Conservation (phyloP, 2,113 vertebrate species). For the Fulica atra region DNA sequence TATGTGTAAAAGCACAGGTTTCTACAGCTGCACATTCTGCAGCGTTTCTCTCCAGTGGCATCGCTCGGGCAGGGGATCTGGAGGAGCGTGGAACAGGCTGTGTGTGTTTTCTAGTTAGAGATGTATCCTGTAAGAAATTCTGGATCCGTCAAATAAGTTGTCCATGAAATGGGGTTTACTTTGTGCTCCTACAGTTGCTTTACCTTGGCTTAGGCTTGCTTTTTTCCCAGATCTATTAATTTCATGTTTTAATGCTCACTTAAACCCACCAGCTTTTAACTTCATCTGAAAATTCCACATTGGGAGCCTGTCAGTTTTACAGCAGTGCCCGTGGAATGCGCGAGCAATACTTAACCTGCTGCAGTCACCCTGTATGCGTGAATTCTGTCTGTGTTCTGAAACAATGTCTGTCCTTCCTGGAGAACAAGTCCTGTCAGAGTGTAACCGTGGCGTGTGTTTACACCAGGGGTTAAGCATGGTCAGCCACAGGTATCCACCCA, state of each 20-base stretch:
- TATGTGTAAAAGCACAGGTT: not conserved
- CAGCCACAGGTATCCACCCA: not conserved
- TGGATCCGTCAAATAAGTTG: not conserved
- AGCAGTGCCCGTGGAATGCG: not conserved
- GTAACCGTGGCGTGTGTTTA: not conserved
- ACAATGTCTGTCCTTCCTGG: not conserved
- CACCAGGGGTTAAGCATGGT: not conserved
- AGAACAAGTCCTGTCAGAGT: not conserved
- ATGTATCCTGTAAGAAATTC: not conserved
- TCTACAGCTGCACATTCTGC: not conserved
- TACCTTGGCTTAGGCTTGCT: not conserved
- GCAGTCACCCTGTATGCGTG: not conserved
- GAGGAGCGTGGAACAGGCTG: not conserved
- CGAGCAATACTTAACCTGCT: not conserved
- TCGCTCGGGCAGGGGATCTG: not conserved
- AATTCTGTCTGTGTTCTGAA: not conserved
- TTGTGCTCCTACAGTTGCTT: not conserved
- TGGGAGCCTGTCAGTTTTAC: not conserved
- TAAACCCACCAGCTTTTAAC: slow-evolving; percentile 2
- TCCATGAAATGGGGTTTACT: not conserved
- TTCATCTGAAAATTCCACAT: not conserved
- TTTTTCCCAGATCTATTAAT: not conserved
- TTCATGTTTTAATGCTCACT: not conserved
- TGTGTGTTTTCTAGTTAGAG: not conserved
- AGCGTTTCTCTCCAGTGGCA: not conserved